Base-by-base conservation (phyloP, 2,797 vertebrate genomes). In the Iguana delicatissima region DNA sequence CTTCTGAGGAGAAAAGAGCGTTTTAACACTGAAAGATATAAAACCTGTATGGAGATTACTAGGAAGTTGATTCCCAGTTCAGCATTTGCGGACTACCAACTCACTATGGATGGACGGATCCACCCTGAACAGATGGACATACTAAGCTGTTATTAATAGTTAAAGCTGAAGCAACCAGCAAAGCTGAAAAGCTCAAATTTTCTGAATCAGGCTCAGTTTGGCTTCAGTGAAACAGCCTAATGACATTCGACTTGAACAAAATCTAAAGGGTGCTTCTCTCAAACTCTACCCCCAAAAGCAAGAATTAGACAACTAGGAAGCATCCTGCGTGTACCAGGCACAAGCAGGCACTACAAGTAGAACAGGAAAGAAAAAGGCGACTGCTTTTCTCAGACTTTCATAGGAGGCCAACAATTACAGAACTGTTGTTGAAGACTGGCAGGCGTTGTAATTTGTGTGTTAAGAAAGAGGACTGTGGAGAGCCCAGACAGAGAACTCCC, bases 271-370 rank as follows among this genome's bases (percentile, higher is more conserved):
- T 80, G 52, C 26, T 59, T 4, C 26, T 20, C 80, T 76, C 13
- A 50, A 67, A 64, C 38, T 59, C 67, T 29, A 73, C 18, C 10
- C 55, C 67, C 32, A 6, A 83, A 83, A 83, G 59, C 29, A 67
- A 57, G 76, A 74, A 82, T 13, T n/a, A 76, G 42, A 22, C 16
- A 73, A 59, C n/a, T 42, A 22, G 59, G 82, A 89, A 69, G 38
- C 13, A 29, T 62, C 90, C 50, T 55, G 83, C 32, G 22, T 69
- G 76, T 88, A 32, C 90, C 83, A 62, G 86, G 81, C 87, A 82
- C 77, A 22, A 42, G 38, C 69, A 29, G 46, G 20, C 77, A 67
- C 16, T 18, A 32, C 35, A 52, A n/a, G 42, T 16, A 46, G 8
- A 24, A 14, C 35, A 67, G 52, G 55, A 55, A 82, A 80, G 18